Conservation (phyloP, 2,888 invertebrate species). For the Venusia cambrica region DNA sequence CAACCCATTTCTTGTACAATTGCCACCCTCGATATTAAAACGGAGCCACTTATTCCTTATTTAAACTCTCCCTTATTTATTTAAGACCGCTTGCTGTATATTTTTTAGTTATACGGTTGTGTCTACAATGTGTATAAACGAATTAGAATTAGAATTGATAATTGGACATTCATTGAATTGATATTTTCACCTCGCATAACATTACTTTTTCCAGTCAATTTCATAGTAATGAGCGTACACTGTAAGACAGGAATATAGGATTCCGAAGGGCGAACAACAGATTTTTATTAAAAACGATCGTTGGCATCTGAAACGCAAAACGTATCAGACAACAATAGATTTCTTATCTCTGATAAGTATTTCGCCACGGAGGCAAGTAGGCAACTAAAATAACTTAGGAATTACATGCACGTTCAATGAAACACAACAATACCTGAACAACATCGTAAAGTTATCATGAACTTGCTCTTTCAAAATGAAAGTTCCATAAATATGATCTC, state of each 20-base stretch:
- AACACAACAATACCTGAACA: conserved; percentile 12
- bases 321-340: conserved; percentile 12
- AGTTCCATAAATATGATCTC: neutral
- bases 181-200: conserved; percentile 8
- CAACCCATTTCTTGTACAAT: no score
- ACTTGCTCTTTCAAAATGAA: conserved; percentile 4
- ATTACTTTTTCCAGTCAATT: conserved; percentile 1
- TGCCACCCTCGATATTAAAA: no score
- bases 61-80: no score
- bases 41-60: no score
- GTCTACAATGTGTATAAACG: conserved; percentile 11
- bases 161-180: conserved; percentile 13
- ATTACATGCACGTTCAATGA: conserved; percentile 13
- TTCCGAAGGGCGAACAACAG: conserved; percentile 9
- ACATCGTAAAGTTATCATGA: conserved; percentile 10
- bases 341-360: conserved; percentile 14
- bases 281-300: conserved; percentile 7
- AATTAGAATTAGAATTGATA: conserved; percentile 10
- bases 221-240: conserved; percentile 12
- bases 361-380: conserved; percentile 12
- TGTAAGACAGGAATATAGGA: neutral
- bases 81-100: no score
- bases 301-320: conserved; percentile 8
- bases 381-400: conserved; percentile 12
- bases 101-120: no score